Evolutionary conservation across 1,140 invertebrate species (phyloP).

Genomic region (Cepaea nemoralis): DNA sequence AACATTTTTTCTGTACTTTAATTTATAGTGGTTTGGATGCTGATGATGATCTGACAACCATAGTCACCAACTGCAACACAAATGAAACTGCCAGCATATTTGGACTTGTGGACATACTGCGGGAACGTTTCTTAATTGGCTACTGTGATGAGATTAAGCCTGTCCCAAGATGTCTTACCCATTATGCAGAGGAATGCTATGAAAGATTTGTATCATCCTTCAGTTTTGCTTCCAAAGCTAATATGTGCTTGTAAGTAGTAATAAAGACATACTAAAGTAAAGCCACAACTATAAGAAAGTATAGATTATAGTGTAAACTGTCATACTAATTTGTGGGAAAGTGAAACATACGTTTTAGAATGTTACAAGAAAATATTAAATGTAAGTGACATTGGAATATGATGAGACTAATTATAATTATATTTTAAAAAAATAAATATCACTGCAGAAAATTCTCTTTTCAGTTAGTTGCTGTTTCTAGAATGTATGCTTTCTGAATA

Average conservation of each 20-base stretch:
- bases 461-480: too few relatives aligned
- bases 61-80: neutral
- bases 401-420: too few relatives aligned
- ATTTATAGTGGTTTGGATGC: neutral
- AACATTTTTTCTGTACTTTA: neutral
- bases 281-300: too few relatives aligned
- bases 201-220: slow-evolving; percentile 9
- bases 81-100: neutral
- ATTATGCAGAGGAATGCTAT: slow-evolving; percentile 5
- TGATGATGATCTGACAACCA: neutral
- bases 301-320: too few relatives aligned
- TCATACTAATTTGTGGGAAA: too few relatives aligned
- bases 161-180: slow-evolving; percentile 23
- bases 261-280: neutral
- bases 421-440: too few relatives aligned
- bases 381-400: too few relatives aligned
- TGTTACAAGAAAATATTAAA: too few relatives aligned
- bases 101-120: neutral
- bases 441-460: too few relatives aligned
- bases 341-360: too few relatives aligned
- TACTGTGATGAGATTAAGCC: slow-evolving; percentile 32
- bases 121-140: slow-evolving; percentile 11
- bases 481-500: too few relatives aligned
- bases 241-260: slow-evolving; percentile 27
- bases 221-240: neutral